phyloP scores from a whole-genome alignment of 2,113 vertebrate species.

The Pterocles burchelli region DNA sequence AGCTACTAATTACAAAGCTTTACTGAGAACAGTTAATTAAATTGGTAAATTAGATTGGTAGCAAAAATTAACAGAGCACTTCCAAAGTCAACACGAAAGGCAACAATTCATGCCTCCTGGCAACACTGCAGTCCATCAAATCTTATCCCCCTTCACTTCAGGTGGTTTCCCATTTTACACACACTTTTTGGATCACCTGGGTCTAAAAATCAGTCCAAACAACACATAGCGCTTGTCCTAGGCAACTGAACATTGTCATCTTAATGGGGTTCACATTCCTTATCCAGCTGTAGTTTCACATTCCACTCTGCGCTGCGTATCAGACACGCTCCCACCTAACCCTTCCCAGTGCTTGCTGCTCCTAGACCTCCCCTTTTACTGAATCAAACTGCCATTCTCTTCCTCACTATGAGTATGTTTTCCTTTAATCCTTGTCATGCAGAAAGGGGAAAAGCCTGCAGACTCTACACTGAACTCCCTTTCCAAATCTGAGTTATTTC shows the following conservation, averaged over 20 bases:
- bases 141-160: background rate
- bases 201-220: background rate
- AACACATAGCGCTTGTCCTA: accelerated
- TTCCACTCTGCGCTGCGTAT: background rate
- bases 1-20: background rate
- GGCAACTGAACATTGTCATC: background rate
- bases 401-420: background rate
- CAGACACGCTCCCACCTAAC: background rate
- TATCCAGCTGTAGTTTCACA: background rate
- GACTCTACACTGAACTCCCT: background rate
- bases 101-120: background rate
- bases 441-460: background rate
- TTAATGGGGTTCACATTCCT: background rate
- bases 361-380: background rate
- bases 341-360: background rate
- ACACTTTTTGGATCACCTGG: background rate
- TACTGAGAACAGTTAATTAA: background rate
- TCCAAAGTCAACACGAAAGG: background rate
- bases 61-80: background rate
- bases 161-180: background rate
- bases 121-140: background rate
- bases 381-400: background rate
- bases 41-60: background rate
- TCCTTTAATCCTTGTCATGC: background rate
- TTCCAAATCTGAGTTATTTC: background rate